Base-by-base conservation (phyloP, 2,113 vertebrate species). In the Lophius piscatorius region DNA sequence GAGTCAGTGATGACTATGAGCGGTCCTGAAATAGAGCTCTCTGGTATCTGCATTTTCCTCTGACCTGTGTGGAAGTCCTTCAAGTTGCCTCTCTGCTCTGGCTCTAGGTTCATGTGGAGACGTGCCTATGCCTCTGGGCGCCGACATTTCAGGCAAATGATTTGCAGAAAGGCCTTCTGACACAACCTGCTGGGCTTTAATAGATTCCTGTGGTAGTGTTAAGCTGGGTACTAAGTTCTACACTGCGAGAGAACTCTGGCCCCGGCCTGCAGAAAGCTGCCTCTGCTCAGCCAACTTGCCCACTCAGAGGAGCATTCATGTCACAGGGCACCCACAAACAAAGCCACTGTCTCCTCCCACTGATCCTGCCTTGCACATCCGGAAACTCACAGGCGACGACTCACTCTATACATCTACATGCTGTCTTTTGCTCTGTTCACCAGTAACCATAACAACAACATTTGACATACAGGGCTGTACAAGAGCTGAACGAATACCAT, bases 91-190 rank as follows among this genome's bases (percentile, higher is more conserved):
- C 82, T 65, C 78, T 55, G 66, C 74, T 78, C 83, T 57, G 55
- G 76, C 67, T 60, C 48, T 60, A 48, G 23, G 64, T 67, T 82
- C 83, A n/a, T 75, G 85, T 81, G 63, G 56, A 65, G 82, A 83
- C 85, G 31, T 86, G 83, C 48, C 77, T 65, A 5, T n/a, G 60
- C 80, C 82, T 78, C 51, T 67, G 55, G 78, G 81, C 36, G 29
- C 40, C 56, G 42, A 70, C 48, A 61, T 61, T 63, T 76, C 72
- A 77, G 40, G n/a, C n/a, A n/a, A n/a, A n/a, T n/a, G n/a, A 85
- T 82, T 83, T 74, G 78, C 77, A 78, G 72, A 80, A 41, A 60
- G 62, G 70, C 74, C 76, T 66, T 64, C 75, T 78, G 73, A 88
- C 84, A 83, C 56, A 65, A 63, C 61, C 71, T 64, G 77, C 77